Evolutionary conservation across 2,888 invertebrate genomes (phyloP).

Genomic region (Lasius platythorax): DNA sequence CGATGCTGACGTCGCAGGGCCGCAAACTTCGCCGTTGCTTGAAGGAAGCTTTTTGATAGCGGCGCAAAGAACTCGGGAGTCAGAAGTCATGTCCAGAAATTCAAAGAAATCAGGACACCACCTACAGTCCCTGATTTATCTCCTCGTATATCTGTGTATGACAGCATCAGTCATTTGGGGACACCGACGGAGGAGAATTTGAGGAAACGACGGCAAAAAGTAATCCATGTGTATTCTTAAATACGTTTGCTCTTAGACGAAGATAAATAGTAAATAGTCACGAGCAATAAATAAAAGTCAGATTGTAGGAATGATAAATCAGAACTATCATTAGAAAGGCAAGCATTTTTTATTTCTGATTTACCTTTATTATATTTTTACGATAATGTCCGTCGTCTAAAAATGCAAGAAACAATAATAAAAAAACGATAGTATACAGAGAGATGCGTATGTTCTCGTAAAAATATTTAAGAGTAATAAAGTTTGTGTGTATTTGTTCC

Average conservation of each 20-base stretch:
- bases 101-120: neutral
- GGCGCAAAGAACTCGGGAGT: neutral
- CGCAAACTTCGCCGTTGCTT: neutral
- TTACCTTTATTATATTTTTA: neutral
- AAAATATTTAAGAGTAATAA: neutral
- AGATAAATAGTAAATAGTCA: neutral
- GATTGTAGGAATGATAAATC: neutral
- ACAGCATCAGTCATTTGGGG: neutral
- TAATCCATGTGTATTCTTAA: neutral
- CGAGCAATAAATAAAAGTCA: conserved; percentile 8
- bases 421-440: neutral
- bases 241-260: neutral
- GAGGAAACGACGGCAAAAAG: neutral
- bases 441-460: no score
- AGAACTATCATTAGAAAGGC: neutral
- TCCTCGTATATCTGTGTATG: neutral
- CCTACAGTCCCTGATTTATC: conserved; percentile 5
- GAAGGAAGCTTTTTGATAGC: neutral
- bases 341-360: conserved; percentile 6
- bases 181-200: no score
- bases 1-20: conserved; percentile 38
- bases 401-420: neutral
- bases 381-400: neutral
- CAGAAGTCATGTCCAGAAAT: neutral
- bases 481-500: neutral